Conservation (phyloP, 2,113 vertebrate species). For the mouse (Mus musculus) region DNA sequence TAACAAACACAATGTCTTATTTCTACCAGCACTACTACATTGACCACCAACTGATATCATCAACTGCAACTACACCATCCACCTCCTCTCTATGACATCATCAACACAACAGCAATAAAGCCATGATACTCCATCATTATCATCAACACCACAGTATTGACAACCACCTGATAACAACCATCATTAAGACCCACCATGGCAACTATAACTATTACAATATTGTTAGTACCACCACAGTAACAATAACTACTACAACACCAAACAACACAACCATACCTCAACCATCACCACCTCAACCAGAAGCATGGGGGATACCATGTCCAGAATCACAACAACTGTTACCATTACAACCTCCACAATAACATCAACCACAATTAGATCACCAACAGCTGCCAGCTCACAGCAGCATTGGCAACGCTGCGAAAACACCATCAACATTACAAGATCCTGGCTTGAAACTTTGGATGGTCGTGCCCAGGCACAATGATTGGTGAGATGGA, state of each 20-base stretch:
- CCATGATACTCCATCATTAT: too few species aligned
- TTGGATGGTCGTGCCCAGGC: rapidly evolving
- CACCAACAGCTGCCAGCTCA: too few species aligned
- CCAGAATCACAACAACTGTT: neutral
- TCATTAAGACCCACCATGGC: neutral
- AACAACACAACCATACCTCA: rapidly evolving
- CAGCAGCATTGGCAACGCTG: neutral
- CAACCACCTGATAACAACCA: neutral
- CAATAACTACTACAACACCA: neutral
- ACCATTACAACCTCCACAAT: neutral
- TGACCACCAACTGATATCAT: neutral
- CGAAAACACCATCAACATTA: neutral
- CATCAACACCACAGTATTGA: neutral
- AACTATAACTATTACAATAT: neutral
- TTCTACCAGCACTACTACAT: neutral
- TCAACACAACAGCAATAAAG: rapidly evolving
- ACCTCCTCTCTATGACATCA: neutral
- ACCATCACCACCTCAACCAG: too few species aligned
- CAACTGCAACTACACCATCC: neutral
- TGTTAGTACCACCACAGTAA: neutral
- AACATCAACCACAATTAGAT: neutral
- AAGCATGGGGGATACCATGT: neutral
- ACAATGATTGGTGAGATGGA: rapidly evolving
- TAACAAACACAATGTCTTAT: neutral
- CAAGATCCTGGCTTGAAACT: neutral